Evolutionary conservation across 2,888 invertebrate species (phyloP).

Genomic region (Lacanobia oleracea): DNA sequence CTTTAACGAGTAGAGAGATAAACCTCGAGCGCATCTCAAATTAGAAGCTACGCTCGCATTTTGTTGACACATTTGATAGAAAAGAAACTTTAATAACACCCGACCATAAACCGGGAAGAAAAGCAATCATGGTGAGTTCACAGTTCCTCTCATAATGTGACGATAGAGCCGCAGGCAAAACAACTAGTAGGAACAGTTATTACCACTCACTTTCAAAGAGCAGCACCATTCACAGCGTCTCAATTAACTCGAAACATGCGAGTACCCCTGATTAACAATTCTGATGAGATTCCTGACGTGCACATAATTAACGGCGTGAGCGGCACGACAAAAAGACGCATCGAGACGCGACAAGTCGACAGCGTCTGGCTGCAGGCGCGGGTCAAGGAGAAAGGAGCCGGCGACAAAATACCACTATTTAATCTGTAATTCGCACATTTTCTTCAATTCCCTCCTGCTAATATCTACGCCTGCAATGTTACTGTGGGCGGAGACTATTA

Average conservation of each 20-base stretch:
- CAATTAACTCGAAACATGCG: constrained; percentile 52
- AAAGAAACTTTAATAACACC: constrained; percentile 5
- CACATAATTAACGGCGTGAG: constrained; percentile 57
- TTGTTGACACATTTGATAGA: constrained; percentile 15
- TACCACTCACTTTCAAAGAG: constrained; percentile 45
- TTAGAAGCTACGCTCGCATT: background rate
- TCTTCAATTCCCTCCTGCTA: constrained; percentile 21
- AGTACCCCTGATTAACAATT: constrained; percentile 57
- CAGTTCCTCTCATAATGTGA: constrained; percentile 9
- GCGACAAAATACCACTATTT: constrained; percentile 61
- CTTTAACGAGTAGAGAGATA: background rate
- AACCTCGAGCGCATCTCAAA: background rate
- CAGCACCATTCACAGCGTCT: constrained; percentile 42
- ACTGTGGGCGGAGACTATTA: constrained; percentile 9
- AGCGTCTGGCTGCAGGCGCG: constrained; percentile 64
- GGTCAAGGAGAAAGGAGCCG: constrained; percentile 81
- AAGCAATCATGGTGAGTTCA: constrained; percentile 17
- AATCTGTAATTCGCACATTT: constrained; percentile 49
- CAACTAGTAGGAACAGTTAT: constrained; percentile 24
- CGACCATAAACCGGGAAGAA: constrained; percentile 1
- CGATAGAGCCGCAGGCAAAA: constrained; percentile 15
- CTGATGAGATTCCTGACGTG: constrained; percentile 60
- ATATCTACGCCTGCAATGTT: constrained; percentile 7
- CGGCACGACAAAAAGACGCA: constrained; percentile 66
- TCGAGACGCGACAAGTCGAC: constrained; percentile 56